These are phyloP conservation scores for Callorhinus ursinus DNA, from an alignment of 2,113 vertebrate genomes.

Conservation along the genomic window DNA sequence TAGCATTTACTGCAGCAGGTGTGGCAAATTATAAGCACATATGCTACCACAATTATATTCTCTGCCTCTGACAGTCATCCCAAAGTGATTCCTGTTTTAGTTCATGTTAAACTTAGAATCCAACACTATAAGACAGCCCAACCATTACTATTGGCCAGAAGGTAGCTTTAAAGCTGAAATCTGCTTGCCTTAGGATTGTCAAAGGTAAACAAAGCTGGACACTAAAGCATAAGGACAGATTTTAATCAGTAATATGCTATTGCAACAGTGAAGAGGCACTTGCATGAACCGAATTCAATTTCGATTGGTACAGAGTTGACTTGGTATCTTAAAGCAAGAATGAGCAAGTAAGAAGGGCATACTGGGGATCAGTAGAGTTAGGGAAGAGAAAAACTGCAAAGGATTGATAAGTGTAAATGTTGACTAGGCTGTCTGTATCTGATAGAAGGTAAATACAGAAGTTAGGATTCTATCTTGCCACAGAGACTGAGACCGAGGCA, in stretches of 20 bases:
- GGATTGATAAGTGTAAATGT: background rate
- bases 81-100: background rate
- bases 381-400: background rate
- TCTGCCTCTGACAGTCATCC: background rate
- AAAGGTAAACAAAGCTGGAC: background rate
- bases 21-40: conserved; percentile 8
- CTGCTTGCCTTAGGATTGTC: background rate
- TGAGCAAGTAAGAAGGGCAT: background rate
- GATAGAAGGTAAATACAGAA: background rate
- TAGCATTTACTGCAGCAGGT: background rate
- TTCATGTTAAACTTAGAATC: background rate
- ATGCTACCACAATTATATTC: background rate
- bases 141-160: background rate
- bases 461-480: background rate
- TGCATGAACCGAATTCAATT: background rate
- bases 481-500: background rate
- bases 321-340: background rate
- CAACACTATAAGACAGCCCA: background rate
- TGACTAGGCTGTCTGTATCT: background rate
- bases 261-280: background rate
- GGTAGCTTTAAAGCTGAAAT: background rate
- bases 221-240: background rate
- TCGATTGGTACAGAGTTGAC: background rate
- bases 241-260: background rate
- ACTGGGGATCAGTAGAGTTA: background rate